Base-by-base conservation (phyloP, 2,113 vertebrate genomes). In the Girardinichthys multiradiatus region DNA sequence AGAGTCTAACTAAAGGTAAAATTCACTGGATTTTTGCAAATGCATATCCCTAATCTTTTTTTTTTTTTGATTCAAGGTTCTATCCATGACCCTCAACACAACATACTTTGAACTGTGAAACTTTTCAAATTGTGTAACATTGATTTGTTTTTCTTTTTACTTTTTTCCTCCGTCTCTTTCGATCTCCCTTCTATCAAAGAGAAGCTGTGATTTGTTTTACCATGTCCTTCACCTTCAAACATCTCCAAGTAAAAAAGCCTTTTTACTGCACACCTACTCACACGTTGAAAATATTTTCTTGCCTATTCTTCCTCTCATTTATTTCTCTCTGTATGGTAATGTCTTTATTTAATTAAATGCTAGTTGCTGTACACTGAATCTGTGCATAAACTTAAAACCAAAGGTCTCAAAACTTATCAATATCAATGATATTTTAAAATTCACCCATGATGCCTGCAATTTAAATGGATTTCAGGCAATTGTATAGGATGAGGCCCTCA, bases 201-300 rank as follows among this genome's bases (percentile, higher is more conserved):
- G 67, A 71, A 67, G 60, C 27, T 61, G 62, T 67, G 57, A 60
- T 70, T 85, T 61, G 74, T 75, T 76, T 59, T 79, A 73, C 79
- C 51, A 68, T 57, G 69, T 84, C 86, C 82, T 86, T 89, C 72
- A 39, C 42, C 76, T n/a, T 84, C 59, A 72, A 82, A 72, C 72
- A 60, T 57, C 61, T 68, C 37, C 69, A 72, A 84, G 65, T 71
- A 62, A 76, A 82, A 75, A 74, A 70, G 77, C 72, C 69, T 84
- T 87, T 72, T 79, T 78, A 29, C 71, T n/a, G 30, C 79, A 81
- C 74, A 82, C 76, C 81, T 87, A 81, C 86, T 79, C 79, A 77
- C 45, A 64, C 26, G 76, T 64, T 64, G 72, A 6, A 72, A 71
- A 57, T 39, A 69, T 71, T 74, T 58, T 26, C 27, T 35, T 29